These are phyloP conservation scores for Glaucomys volans DNA, from an alignment of 2,113 vertebrate species.

Conservation along the genomic window DNA sequence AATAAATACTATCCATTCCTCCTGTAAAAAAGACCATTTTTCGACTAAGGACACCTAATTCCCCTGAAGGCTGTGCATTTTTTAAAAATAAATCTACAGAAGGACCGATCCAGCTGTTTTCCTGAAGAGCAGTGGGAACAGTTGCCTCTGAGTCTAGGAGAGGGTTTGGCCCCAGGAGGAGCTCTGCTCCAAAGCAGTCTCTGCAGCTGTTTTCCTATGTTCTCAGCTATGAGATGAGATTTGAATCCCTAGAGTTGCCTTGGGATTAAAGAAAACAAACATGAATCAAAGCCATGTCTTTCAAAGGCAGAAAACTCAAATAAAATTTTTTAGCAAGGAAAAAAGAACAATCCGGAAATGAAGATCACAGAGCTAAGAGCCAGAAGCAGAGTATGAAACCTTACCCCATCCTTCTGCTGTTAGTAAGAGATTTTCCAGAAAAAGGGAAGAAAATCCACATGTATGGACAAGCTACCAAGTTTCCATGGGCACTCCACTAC, in stretches of 20 bases:
- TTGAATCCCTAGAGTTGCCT: background rate
- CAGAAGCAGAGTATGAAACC: background rate
- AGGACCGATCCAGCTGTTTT: conserved; percentile 5
- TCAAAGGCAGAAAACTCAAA: conserved; percentile 44
- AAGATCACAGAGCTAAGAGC: background rate
- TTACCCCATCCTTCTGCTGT: background rate
- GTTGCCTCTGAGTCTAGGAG: background rate
- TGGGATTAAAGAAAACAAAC: conserved; percentile 49
- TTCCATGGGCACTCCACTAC: background rate
- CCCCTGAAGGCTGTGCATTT: background rate
- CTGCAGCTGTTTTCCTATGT: background rate
- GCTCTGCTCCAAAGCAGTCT: background rate
- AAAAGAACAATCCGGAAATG: conserved; percentile 24
- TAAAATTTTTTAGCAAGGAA: conserved; percentile 2
- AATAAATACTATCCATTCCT: background rate
- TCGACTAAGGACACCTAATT: background rate
- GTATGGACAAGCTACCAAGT: background rate
- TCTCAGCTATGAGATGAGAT: background rate
- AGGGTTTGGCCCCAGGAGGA: background rate
- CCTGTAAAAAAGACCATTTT: background rate
- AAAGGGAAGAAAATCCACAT: background rate
- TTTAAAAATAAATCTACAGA: background rate
- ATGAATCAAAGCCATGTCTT: conserved; percentile 46
- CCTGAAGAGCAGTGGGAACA: background rate
- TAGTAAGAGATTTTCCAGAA: background rate